Conservation (phyloP, 1,140 invertebrate species). For the Bombus consobrinus region DNA sequence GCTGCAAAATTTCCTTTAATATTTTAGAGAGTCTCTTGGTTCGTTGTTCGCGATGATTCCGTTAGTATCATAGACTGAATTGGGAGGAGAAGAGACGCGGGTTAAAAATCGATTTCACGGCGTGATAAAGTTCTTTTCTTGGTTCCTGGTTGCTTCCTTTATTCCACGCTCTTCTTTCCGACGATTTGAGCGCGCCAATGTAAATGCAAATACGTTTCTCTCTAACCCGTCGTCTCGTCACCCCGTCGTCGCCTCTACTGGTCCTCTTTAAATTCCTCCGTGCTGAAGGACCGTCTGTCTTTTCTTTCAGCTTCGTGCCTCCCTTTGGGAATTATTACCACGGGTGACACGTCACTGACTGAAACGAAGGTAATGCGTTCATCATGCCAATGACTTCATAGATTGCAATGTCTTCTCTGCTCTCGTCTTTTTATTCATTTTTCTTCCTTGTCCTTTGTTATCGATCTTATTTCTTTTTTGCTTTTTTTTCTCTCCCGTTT, state of each 20-base stretch:
- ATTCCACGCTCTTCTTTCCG: slow-evolving; percentile 56
- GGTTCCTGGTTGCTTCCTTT: slow-evolving; percentile 58
- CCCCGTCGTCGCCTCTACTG: slow-evolving; percentile 18
- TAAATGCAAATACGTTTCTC: slow-evolving; percentile 66
- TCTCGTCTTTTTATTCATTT: background rate
- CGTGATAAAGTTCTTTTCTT: slow-evolving; percentile 34
- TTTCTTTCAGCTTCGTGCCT: slow-evolving; percentile 63
- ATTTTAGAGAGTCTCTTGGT: background rate
- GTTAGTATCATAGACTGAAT: background rate
- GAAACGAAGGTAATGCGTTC: slow-evolving; percentile 31
- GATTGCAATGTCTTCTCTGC: background rate
- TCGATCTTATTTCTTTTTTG: background rate
- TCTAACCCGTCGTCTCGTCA: slow-evolving; percentile 23
- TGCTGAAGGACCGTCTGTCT: slow-evolving; percentile 63
- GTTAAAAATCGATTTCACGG: slow-evolving; percentile 43
- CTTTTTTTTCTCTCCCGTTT: too few relatives aligned
- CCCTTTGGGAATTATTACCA: slow-evolving; percentile 59
- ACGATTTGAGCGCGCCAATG: slow-evolving; percentile 65
- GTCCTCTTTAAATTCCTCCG: slow-evolving; percentile 63
- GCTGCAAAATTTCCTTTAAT: background rate
- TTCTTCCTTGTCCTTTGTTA: background rate
- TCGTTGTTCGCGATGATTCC: background rate
- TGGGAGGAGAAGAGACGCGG: background rate
- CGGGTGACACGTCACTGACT: slow-evolving; percentile 34
- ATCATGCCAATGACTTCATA: slow-evolving; percentile 27